A percentile compares a stretch with the other conserved stretches of the same genome.
Evolutionary conservation across 2,888 invertebrate genomes (phyloP).

Genomic region (Drosophila colorata): DNA sequence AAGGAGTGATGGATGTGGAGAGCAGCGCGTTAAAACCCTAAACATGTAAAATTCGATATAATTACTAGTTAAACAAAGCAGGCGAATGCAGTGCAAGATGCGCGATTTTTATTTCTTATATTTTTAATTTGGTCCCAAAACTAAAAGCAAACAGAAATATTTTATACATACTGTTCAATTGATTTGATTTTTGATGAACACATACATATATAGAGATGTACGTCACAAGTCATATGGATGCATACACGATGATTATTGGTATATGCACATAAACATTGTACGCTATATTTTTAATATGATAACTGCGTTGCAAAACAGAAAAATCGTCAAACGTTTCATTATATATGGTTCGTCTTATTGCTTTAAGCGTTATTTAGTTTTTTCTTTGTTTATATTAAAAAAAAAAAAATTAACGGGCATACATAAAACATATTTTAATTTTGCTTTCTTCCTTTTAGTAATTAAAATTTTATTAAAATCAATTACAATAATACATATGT

Average conservation of each 20-base stretch:
- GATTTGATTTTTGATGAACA: constrained; percentile 51
- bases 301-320: constrained; percentile 17
- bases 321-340: constrained; percentile 37
- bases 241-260: constrained; percentile 15
- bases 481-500: constrained; percentile 59
- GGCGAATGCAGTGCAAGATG: constrained; percentile 68
- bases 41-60: constrained; percentile 37
- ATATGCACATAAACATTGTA: constrained; percentile 29
- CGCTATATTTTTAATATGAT: constrained; percentile 30
- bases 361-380: constrained; percentile 82
- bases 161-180: constrained; percentile 42
- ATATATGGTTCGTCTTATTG: constrained; percentile 72
- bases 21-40: constrained; percentile 33
- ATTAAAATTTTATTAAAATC: constrained; percentile 58
- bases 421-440: constrained; percentile 54
- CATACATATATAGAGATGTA: constrained; percentile 13
- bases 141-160: background rate
- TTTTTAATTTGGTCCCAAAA: constrained; percentile 29
- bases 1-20: constrained; percentile 8
- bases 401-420: constrained; percentile 46
- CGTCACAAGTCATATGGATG: constrained; percentile 13
- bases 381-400: constrained; percentile 75
- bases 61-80: constrained; percentile 62
- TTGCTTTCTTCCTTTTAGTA: constrained; percentile 66
- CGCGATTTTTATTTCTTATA: constrained; percentile 48